Conservation (phyloP, 2,797 vertebrate species). For the Sarcoramphus papa region DNA sequence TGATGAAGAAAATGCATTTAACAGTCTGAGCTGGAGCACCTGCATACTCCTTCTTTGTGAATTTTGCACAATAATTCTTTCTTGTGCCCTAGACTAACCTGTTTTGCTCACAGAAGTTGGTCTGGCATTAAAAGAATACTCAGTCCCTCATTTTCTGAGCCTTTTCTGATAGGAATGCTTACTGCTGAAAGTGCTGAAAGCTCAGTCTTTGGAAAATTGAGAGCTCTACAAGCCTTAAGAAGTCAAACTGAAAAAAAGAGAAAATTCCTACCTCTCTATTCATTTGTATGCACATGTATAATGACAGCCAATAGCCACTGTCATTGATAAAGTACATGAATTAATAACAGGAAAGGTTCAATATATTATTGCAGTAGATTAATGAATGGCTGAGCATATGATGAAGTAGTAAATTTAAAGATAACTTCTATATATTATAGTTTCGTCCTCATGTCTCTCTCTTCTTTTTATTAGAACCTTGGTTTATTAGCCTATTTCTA, state of each 20-base stretch:
- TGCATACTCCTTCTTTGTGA: not conserved
- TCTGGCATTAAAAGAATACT: not conserved
- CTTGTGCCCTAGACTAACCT: not conserved
- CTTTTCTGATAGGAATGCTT: not conserved
- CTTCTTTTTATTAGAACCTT: not conserved
- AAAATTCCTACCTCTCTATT: not conserved
- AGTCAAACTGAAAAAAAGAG: not conserved
- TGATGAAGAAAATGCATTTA: not conserved
- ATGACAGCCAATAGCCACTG: not conserved
- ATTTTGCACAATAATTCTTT: not conserved
- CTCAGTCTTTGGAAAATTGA: not conserved
- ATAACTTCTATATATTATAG: not conserved
- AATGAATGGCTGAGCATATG: not conserved
- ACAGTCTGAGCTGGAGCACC: not conserved
- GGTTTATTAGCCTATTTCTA: not conserved
- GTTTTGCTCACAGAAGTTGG: not conserved
- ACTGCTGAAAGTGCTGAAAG: not conserved
- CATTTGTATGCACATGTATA: not conserved
- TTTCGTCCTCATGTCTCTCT: not conserved
- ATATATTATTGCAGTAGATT: not conserved
- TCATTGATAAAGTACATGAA: not conserved
- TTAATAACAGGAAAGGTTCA: not conserved
- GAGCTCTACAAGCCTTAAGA: not conserved
- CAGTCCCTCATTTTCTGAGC: not conserved
- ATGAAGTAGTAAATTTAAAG: not conserved